Conservation (phyloP, 2,888 invertebrate genomes). For the Sipha maydis region DNA sequence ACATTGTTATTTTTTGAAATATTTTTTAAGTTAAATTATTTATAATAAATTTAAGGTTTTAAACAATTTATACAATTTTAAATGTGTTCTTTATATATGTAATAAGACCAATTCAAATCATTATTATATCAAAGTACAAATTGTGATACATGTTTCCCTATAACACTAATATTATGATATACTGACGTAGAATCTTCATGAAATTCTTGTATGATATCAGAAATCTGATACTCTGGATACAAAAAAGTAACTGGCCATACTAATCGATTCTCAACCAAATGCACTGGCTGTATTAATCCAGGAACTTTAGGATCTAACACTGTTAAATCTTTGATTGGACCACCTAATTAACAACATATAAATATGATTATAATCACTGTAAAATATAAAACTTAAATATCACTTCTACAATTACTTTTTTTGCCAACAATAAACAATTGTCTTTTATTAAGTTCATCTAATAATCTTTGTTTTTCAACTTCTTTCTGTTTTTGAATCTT, state of each 20-base stretch:
- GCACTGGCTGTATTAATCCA: conserved; percentile 75
- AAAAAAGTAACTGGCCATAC: conserved; percentile 89
- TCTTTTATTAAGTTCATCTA: conserved; percentile 69
- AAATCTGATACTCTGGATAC: conserved; percentile 88
- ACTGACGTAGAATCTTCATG: conserved; percentile 76
- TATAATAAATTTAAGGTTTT: too few relatives aligned
- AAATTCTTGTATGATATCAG: conserved; percentile 87
- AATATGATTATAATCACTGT: conserved; percentile 63
- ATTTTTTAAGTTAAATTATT: too few relatives aligned
- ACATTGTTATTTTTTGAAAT: too few relatives aligned
- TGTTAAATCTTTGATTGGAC: conserved; percentile 31
- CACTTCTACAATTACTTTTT: conserved; percentile 66
- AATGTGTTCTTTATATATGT: too few relatives aligned
- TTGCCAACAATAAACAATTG: conserved; percentile 66
- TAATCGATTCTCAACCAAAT: conserved; percentile 73
- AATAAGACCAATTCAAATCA: too few relatives aligned
- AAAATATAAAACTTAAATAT: not conserved
- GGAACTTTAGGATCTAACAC: conserved; percentile 72
- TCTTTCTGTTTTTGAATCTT: conserved; percentile 68
- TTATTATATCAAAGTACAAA: too few relatives aligned
- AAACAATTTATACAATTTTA: too few relatives aligned
- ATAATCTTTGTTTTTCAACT: conserved; percentile 68
- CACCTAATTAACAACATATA: conserved; percentile 19
- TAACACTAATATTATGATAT: conserved; percentile 12
- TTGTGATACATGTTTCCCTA: too few relatives aligned